Evolutionary conservation across 2,797 vertebrate species (phyloP), one percentile per base, ranked within the genome.

Genomic region (Zalophus californianus): DNA sequence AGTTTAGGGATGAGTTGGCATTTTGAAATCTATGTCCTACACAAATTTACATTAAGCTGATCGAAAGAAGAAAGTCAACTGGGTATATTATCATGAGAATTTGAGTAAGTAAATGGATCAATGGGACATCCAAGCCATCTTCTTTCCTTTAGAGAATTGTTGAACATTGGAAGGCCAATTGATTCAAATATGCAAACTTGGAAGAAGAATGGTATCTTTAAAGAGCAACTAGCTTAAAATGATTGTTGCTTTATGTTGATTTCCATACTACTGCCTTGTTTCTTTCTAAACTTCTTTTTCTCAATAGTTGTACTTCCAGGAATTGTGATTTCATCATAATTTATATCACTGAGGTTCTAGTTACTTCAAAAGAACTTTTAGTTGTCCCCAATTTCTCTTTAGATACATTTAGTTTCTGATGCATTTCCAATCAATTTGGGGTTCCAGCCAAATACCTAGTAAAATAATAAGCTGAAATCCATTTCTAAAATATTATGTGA

Each of bases 391-490:
- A n/a, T 87, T 94, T 91, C 50, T 73, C 21, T 35, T 58, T 77
- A 91, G 48, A 15, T 35, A 70, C 0, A 44, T 82, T 72, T 92
- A n/a, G 13, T n/a, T 91, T 93, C 54, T 91, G 35, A 94, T 91
- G 92, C 78, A 8, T 72, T 93, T 92, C 25, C 12, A 73, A 20
- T 62, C 25, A 90, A 20, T 70, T 52, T 48, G 29, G 20, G 13
- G 13, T 1, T 72, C 48, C 62, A 54, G 32, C 7, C 38, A 91
- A 96, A 95, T 80, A 64, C 7, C 14, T 89, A 27, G 6, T 58
- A 64, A 75, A 87, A 92, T 3, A 91, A 73, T 50, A 96, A 87
- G 29, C 16, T 85, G 7, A 92, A 86, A 84, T 90, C 89, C 6
- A 38, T 91, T 90, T 94, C 48, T 86, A 73, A 90, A 89, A 82